These are phyloP conservation scores for Anas bernieri DNA, from an alignment of 2,797 vertebrate species.

Conservation along the genomic window DNA sequence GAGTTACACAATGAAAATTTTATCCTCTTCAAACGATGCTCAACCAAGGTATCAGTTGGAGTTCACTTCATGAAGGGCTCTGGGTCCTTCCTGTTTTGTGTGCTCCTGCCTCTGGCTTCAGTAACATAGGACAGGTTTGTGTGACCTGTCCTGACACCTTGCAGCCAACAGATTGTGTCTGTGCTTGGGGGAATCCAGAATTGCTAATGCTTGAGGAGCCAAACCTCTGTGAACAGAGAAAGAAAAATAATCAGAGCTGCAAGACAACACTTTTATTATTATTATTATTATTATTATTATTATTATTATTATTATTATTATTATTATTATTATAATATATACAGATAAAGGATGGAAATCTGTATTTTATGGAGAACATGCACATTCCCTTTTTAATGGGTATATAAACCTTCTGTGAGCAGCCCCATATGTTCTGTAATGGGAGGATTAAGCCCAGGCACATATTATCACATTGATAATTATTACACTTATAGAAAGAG, in stretches of 20 bases:
- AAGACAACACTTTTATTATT: too few relatives aligned
- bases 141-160: rapidly evolving
- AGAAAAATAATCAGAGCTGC: neutral
- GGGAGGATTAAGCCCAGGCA: neutral
- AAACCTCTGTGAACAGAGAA: neutral
- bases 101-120: neutral
- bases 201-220: neutral
- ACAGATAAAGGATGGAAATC: neutral
- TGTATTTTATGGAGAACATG: neutral
- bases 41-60: neutral
- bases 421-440: neutral
- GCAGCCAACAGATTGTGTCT: neutral
- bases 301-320: too few relatives aligned
- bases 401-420: neutral
- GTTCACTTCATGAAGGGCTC: neutral
- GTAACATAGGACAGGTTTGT: rapidly evolving
- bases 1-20: neutral
- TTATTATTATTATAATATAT: too few relatives aligned
- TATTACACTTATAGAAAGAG: neutral
- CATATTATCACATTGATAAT: neutral
- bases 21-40: neutral
- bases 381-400: neutral
- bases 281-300: too few relatives aligned
- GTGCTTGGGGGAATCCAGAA: neutral
- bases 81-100: neutral